A percentile compares a stretch with the other conserved stretches of the same genome.
phyloP scores from a whole-genome alignment of 2,113 vertebrate species.

The Patagioenas fasciata region DNA sequence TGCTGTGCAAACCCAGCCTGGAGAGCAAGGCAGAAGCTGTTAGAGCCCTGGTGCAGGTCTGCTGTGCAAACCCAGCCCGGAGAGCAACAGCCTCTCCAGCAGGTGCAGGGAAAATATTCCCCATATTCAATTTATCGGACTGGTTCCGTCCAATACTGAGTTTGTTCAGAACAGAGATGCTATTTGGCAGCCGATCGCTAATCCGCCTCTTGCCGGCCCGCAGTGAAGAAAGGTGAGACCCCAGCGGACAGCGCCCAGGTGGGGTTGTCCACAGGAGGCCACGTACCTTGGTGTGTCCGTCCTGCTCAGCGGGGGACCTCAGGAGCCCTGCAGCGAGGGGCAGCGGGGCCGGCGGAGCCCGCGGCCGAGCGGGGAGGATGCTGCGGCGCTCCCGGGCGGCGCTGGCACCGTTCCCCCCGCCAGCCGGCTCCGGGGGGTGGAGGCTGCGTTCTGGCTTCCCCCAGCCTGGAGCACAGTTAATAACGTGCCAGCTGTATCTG shows the following conservation, averaged over 20 bases:
- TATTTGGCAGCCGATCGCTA: background rate
- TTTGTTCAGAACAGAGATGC: slow-evolving; percentile 6
- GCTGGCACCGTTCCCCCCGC: slow-evolving; percentile 65
- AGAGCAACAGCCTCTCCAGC: slow-evolving; percentile 37
- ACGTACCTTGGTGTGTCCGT: background rate
- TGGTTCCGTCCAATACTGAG: background rate
- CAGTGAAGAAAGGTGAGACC: background rate
- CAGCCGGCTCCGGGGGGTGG: slow-evolving; percentile 68
- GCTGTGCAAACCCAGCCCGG: background rate
- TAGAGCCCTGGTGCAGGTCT: slow-evolving; percentile 22
- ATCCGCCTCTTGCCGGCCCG: background rate
- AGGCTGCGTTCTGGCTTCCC: slow-evolving; percentile 71
- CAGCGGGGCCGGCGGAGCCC: background rate
- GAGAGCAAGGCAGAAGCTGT: slow-evolving; percentile 28
- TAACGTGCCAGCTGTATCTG: slow-evolving; percentile 74
- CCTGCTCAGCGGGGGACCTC: background rate
- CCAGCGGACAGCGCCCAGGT: fast-evolving
- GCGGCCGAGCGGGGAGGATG: slow-evolving; percentile 4
- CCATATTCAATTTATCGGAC: slow-evolving; percentile 22
- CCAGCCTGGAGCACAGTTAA: slow-evolving; percentile 69
- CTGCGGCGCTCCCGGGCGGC: slow-evolving; percentile 27
- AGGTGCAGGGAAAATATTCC: slow-evolving; percentile 46
- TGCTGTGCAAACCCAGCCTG: background rate
- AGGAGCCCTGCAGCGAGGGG: background rate
- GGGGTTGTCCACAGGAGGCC: background rate